Conservation (phyloP, 2,888 invertebrate genomes). For the Drosophila greeni region DNA sequence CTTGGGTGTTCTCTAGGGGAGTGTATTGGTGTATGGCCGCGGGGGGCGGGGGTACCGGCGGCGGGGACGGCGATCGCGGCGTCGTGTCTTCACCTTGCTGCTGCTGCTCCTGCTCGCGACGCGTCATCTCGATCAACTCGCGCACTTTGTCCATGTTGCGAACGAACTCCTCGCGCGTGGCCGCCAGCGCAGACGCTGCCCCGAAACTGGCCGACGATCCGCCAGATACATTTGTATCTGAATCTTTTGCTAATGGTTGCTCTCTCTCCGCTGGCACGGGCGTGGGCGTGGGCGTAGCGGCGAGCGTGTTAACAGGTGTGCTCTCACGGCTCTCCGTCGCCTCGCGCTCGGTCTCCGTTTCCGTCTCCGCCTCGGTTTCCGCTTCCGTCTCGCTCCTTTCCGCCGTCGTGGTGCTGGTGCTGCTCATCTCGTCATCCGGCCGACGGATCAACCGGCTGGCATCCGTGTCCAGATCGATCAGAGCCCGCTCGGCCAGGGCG, state of each 20-base stretch:
- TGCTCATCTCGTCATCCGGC: conserved; percentile 56
- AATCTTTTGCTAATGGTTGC: conserved; percentile 11
- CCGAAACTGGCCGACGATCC: conserved; percentile 48
- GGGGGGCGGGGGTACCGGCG: conserved; percentile 61
- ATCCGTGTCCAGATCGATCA: conserved; percentile 71
- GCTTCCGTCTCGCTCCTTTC: conserved; percentile 54
- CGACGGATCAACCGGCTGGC: conserved; percentile 66
- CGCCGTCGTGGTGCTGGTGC: conserved; percentile 54
- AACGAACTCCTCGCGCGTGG: conserved; percentile 64
- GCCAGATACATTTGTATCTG: conserved; percentile 38
- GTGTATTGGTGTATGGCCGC: conserved; percentile 35
- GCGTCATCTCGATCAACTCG: conserved; percentile 74
- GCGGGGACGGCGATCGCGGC: conserved; percentile 52
- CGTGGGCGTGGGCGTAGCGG: conserved; percentile 41
- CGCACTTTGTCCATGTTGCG: conserved; percentile 77
- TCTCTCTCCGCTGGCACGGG: conserved; percentile 31
- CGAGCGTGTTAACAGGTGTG: conserved; percentile 71
- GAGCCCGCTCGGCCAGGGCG: conserved; percentile 56
- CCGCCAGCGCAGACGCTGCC: conserved; percentile 66
- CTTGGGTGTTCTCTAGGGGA: conserved; percentile 7
- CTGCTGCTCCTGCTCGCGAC: conserved; percentile 52
- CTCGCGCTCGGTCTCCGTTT: conserved; percentile 52
- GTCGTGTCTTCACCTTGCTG: conserved; percentile 20
- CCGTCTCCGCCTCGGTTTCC: conserved; percentile 55
- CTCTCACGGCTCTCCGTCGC: conserved; percentile 68